Percentiles rank a stretch among this genome's conserved stretches.
Conservation (phyloP, 1,140 invertebrate species). For the Reticulitermes speratus region DNA sequence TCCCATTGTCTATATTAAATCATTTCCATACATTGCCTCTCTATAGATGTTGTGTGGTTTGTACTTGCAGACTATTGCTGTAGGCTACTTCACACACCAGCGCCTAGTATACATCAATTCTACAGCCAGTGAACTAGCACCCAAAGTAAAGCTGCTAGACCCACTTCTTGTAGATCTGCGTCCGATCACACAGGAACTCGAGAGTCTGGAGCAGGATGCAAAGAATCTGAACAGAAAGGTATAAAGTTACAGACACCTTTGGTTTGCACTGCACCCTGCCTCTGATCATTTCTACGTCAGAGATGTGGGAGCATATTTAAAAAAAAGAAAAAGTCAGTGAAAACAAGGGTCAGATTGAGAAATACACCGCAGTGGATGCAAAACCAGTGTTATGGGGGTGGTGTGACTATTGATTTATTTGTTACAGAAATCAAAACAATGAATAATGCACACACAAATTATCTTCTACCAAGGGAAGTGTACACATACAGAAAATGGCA, state of each 20-base stretch:
- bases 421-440: too few species aligned
- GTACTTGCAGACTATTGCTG: slow-evolving; percentile 60
- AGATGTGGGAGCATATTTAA: neutral
- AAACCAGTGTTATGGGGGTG: too few species aligned
- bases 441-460: too few species aligned
- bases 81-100: slow-evolving; percentile 76
- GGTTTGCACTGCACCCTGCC: neutral
- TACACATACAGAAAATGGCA: too few species aligned
- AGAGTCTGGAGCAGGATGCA: slow-evolving; percentile 55
- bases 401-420: too few species aligned
- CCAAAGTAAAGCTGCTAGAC: slow-evolving; percentile 65
- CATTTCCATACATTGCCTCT: too few species aligned
- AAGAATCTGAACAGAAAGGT: slow-evolving; percentile 59
- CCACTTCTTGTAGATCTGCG: slow-evolving; percentile 62
- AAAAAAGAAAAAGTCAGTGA: neutral
- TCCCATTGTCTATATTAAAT: too few species aligned
- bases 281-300: neutral
- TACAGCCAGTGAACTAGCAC: slow-evolving; percentile 59
- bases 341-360: too few species aligned
- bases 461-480: too few species aligned
- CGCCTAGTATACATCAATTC: slow-evolving; percentile 73
- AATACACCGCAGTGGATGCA: too few species aligned
- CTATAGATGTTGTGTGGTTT: neutral
- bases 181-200: slow-evolving; percentile 59
- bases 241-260: slow-evolving; percentile 38